Conservation (phyloP, 2,888 invertebrate genomes). For the Labia minor region DNA sequence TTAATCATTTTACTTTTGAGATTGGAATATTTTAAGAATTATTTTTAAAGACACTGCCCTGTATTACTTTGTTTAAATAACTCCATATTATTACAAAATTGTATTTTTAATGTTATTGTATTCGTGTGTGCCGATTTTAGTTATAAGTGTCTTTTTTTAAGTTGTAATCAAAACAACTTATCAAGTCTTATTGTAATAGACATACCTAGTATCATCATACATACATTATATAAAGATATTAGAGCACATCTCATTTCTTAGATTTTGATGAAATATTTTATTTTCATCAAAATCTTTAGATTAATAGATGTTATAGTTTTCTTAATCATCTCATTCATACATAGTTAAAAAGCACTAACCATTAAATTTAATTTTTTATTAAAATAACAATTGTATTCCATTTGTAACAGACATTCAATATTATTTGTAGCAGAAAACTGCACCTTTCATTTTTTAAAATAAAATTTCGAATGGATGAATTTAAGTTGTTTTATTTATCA, state of each 20-base stretch:
- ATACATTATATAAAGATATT: not conserved
- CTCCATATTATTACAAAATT: not conserved
- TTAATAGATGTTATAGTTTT: not conserved
- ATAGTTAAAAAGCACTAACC: conserved; percentile 13
- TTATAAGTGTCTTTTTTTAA: conserved; percentile 4
- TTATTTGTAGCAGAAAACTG: conserved; percentile 5
- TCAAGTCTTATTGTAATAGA: not conserved
- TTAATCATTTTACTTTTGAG: not conserved
- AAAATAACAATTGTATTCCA: not conserved
- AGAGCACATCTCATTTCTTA: conserved; percentile 1
- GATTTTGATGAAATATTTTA: not conserved
- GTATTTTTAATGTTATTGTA: conserved; percentile 5
- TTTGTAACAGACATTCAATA: not conserved
- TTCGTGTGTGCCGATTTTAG: conserved; percentile 13
- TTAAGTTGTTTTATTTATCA: not conserved
- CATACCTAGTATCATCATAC: conserved; percentile 1
- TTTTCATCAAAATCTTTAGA: conserved; percentile 2
- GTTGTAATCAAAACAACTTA: not conserved
- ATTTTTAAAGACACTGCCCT: not conserved
- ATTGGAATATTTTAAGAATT: not conserved
- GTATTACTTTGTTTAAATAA: not conserved
- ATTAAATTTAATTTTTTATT: conserved; percentile 1
- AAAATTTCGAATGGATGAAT: conserved; percentile 2
- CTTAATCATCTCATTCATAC: not conserved
- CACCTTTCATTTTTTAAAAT: not conserved